A percentile compares a stretch with the other conserved stretches of the same genome.
Evolutionary conservation across 2,888 invertebrate species (phyloP).

Genomic region (Himalopsyche kuldschensis): DNA sequence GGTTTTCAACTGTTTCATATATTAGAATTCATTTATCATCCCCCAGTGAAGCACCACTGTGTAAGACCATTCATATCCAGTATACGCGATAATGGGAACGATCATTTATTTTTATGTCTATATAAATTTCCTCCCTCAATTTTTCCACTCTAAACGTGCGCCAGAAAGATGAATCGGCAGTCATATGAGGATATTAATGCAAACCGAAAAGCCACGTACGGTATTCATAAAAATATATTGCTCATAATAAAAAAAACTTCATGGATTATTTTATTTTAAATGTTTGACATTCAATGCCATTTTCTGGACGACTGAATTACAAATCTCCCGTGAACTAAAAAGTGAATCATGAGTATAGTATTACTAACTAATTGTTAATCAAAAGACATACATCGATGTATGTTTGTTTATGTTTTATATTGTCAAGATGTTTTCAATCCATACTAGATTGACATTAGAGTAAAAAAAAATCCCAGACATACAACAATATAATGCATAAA

Average conservation of each 20-base stretch:
- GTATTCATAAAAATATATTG: background rate
- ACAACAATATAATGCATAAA: too few species aligned
- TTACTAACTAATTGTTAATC: too few species aligned
- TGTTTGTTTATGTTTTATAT: too few species aligned
- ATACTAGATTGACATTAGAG: too few species aligned
- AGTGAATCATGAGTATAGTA: too few species aligned
- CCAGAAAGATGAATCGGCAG: background rate
- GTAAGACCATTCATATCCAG: background rate
- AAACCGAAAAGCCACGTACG: background rate
- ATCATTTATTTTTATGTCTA: constrained; percentile 39
- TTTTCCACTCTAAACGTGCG: constrained; percentile 7
- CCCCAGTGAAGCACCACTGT: background rate
- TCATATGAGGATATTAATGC: background rate
- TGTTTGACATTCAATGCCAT: background rate
- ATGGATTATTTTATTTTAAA: background rate
- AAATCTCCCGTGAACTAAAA: background rate
- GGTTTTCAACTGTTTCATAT: too few species aligned
- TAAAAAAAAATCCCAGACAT: too few species aligned
- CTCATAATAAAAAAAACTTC: background rate
- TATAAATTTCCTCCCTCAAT: constrained; percentile 36
- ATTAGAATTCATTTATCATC: background rate
- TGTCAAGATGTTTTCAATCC: too few species aligned
- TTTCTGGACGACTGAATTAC: background rate
- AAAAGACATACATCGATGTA: too few species aligned
- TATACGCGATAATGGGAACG: constrained; percentile 23